phyloP scores from a whole-genome alignment of 2,113 vertebrate genomes.

The Empidonax traillii region DNA sequence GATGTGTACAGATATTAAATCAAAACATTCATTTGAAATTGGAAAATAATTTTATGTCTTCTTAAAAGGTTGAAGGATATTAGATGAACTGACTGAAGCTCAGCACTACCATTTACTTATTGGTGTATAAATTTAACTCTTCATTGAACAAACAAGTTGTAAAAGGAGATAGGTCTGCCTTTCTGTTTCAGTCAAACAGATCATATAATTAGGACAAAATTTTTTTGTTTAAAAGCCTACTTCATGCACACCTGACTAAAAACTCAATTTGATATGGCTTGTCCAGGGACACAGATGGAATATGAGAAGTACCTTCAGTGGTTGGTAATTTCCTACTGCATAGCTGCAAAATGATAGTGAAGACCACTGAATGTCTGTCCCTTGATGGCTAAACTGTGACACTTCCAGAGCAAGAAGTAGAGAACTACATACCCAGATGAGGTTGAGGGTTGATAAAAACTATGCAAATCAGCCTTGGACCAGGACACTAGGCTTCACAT shows the following conservation, averaged over 20 bases:
- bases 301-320: background rate
- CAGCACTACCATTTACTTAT: background rate
- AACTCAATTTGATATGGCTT: background rate
- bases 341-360: background rate
- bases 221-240: background rate
- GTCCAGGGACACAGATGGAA: background rate
- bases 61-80: background rate
- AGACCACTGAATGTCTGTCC: background rate
- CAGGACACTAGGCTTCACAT: background rate
- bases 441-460: background rate
- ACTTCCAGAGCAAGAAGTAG: background rate
- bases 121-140: background rate
- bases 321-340: background rate
- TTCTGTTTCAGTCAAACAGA: background rate
- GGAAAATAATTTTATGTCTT: background rate
- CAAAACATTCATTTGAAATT: background rate
- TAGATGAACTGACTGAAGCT: background rate
- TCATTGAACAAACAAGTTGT: background rate
- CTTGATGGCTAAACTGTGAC: background rate
- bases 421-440: background rate
- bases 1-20: background rate
- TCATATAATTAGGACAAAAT: background rate
- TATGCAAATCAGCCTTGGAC: background rate
- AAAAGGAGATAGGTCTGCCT: background rate
- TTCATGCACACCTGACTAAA: background rate